Conservation (phyloP, 2,113 vertebrate genomes). For the Tetraodon nigroviridis region DNA sequence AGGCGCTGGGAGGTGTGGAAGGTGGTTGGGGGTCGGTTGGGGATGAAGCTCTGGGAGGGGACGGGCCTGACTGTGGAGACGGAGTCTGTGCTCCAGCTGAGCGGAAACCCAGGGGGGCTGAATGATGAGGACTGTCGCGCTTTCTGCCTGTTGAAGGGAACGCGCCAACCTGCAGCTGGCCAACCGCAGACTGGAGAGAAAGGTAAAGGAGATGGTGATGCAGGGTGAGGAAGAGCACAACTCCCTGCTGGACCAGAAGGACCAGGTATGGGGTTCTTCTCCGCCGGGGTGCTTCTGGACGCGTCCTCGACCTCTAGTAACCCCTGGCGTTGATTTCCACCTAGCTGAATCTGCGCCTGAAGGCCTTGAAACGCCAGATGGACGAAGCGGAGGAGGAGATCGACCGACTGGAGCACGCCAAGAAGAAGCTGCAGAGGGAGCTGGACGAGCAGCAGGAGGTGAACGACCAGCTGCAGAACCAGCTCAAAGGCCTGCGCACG, state of each 20-base stretch:
- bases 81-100: too few species aligned
- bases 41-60: too few species aligned
- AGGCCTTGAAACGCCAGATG: conserved; percentile 94
- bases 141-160: conserved; percentile 74
- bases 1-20: neutral
- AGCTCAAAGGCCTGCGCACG: conserved; percentile 83
- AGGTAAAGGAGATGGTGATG: conserved; percentile 93
- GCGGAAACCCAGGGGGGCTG: neutral
- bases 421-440: conserved; percentile 94
- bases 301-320: too few species aligned
- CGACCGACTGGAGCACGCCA: conserved; percentile 86
- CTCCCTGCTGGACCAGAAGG: conserved; percentile 90
- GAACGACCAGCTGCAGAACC: conserved; percentile 89
- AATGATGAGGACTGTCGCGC: neutral
- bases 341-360: conserved; percentile 91
- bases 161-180: conserved; percentile 84
- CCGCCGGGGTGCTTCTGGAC: neutral
- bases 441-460: conserved; percentile 90
- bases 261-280: conserved; percentile 73
- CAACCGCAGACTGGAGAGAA: conserved; percentile 92
- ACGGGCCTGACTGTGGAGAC: too few species aligned
- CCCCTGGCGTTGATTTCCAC: too few species aligned
- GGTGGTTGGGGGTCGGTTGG: too few species aligned
- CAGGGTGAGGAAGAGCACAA: conserved; percentile 93
- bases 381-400: conserved; percentile 96